Evolutionary conservation across 2,797 vertebrate genomes (phyloP).

Genomic region (Lagocephalus sceleratus): DNA sequence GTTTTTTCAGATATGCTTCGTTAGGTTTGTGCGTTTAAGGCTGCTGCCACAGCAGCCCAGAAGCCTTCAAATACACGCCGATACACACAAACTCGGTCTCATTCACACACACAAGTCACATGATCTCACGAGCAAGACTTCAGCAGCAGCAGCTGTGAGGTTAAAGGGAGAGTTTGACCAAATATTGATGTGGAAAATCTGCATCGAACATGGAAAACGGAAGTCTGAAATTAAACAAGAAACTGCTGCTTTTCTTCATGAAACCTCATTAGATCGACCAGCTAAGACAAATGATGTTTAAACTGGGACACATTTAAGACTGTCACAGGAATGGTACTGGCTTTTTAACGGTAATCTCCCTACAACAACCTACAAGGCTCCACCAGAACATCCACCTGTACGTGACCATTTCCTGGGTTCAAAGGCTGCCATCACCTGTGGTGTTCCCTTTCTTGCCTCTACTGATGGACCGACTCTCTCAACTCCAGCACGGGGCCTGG

Average conservation of each 20-base stretch:
- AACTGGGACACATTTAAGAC: constrained; percentile 1
- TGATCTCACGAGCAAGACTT: constrained; percentile 27
- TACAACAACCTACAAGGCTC: constrained; percentile 19
- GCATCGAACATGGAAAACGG: not conserved
- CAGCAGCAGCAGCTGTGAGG: constrained; percentile 36
- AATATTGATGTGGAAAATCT: constrained; percentile 8
- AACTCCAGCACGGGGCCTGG: constrained; percentile 13
- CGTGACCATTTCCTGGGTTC: too few species aligned
- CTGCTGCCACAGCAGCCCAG: constrained; percentile 44
- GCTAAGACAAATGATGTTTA: not conserved
- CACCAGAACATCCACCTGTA: constrained; percentile 11
- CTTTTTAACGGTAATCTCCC: constrained; percentile 10
- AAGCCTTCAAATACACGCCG: constrained; percentile 43
- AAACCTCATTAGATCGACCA: constrained; percentile 22
- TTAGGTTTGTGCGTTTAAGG: constrained; percentile 64
- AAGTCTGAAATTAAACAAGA: constrained; percentile 27
- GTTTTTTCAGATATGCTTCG: constrained; percentile 62
- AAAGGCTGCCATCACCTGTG: constrained; percentile 25
- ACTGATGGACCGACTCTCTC: constrained; percentile 17
- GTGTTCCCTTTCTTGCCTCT: constrained; percentile 36
- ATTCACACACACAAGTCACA: constrained; percentile 27
- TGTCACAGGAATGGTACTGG: not conserved
- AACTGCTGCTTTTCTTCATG: constrained; percentile 32
- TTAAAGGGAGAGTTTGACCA: constrained; percentile 57
- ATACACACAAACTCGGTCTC: constrained; percentile 31